A percentile compares a stretch with the other conserved stretches of the same genome.
These are phyloP conservation scores for Chrysaora quinquecirrha DNA, from an alignment of 30 jellyfish, hydroid and myxozoan genomes.

Conservation along the genomic window DNA sequence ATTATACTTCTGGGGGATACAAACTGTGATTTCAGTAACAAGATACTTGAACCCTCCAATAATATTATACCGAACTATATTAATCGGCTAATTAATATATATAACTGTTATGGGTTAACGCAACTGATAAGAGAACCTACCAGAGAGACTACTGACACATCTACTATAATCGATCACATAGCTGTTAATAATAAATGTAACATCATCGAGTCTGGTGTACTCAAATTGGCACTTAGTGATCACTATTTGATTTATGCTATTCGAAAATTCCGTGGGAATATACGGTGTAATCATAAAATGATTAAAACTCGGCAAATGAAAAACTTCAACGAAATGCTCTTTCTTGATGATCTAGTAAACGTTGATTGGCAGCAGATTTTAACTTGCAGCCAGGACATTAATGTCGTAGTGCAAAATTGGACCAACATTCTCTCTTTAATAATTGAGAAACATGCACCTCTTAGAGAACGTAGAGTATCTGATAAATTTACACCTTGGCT, in stretches of 20 bases:
- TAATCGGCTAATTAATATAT: not conserved
- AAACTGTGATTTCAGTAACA: not conserved
- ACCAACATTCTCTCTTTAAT: not conserved
- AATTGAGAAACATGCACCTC: not conserved
- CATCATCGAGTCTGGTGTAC: conserved; percentile 26
- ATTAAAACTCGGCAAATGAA: not conserved
- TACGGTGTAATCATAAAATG: not conserved
- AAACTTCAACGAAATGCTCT: not conserved
- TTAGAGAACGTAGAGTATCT: not conserved
- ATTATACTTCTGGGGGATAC: not conserved
- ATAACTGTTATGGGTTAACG: conserved; percentile 35
- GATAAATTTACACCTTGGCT: not conserved
- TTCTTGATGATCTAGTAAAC: not conserved
- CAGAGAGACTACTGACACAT: conserved; percentile 35
- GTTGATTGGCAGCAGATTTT: conserved; percentile 10
- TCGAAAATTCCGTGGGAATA: conserved; percentile 7
- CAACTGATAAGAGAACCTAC: conserved; percentile 42
- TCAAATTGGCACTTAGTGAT: conserved; percentile 29
- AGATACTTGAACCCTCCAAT: not conserved
- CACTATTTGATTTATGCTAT: conserved; percentile 22
- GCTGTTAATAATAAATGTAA: conserved; percentile 18
- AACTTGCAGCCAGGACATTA: conserved; percentile 6
- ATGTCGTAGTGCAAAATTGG: not conserved
- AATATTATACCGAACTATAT: not conserved
- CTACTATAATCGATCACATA: conserved; percentile 45